These are phyloP conservation scores for Carollia perspicillata DNA, from an alignment of 2,113 vertebrate genomes.

Conservation along the genomic window DNA sequence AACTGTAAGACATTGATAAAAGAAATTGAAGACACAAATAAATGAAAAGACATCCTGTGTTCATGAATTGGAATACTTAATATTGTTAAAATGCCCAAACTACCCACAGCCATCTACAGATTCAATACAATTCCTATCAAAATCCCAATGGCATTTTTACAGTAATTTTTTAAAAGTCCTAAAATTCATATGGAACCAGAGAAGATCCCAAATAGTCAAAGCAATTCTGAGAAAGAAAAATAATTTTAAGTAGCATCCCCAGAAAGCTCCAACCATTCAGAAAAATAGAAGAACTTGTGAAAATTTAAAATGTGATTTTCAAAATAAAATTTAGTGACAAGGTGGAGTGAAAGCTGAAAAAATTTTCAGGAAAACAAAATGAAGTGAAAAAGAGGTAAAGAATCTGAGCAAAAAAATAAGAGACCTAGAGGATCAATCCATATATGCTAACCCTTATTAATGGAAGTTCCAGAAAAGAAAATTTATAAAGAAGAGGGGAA, in stretches of 20 bases:
- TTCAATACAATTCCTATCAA: background rate
- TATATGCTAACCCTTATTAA: background rate
- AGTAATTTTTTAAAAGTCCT: background rate
- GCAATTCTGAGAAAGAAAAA: background rate
- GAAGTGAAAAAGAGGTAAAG: background rate
- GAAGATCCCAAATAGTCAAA: background rate
- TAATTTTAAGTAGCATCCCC: background rate
- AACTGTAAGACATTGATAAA: background rate
- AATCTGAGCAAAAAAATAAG: background rate
- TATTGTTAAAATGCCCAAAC: background rate
- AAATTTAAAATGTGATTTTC: constrained; percentile 10
- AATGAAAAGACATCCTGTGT: background rate
- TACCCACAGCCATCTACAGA: background rate
- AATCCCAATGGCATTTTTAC: background rate
- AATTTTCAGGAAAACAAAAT: background rate
- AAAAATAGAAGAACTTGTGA: background rate
- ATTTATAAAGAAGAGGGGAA: background rate
- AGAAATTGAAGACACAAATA: background rate
- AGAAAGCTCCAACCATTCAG: background rate
- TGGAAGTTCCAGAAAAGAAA: background rate
- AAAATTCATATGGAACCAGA: background rate
- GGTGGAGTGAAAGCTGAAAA: background rate
- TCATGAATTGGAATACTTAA: background rate
- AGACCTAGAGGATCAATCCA: background rate
- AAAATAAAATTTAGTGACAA: background rate